These are phyloP conservation scores for Synchiropus splendidus DNA, from an alignment of 2,113 vertebrate species.

Conservation along the genomic window DNA sequence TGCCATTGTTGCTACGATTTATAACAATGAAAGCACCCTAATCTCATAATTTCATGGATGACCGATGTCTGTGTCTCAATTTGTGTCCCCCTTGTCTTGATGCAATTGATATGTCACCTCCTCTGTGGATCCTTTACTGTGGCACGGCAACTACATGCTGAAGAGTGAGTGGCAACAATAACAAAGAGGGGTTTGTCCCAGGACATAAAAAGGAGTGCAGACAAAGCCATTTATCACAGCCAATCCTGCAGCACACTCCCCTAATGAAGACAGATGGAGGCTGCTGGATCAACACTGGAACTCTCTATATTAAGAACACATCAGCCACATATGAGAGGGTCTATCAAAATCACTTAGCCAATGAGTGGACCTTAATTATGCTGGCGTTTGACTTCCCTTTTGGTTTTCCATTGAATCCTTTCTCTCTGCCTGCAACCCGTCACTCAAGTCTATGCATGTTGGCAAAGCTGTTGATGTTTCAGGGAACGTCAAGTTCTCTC, in stretches of 20 bases:
- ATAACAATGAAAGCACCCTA: too few relatives aligned
- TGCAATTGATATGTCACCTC: too few relatives aligned
- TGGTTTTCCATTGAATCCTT: background rate
- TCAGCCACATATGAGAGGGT: conserved; percentile 17
- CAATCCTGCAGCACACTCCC: conserved; percentile 13
- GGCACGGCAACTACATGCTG: too few relatives aligned
- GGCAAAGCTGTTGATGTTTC: too few relatives aligned
- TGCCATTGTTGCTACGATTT: too few relatives aligned
- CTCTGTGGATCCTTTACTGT: too few relatives aligned
- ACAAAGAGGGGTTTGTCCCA: too few relatives aligned
- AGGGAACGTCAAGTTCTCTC: too few relatives aligned
- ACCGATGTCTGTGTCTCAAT: too few relatives aligned
- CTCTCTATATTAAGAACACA: conserved; percentile 36
- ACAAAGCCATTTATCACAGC: conserved; percentile 45
- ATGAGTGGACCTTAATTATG: conserved; percentile 22
- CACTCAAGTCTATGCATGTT: background rate
- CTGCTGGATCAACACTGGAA: conserved; percentile 16
- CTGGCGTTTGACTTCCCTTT: conserved; percentile 17
- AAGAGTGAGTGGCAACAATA: too few relatives aligned
- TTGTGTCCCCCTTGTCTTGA: too few relatives aligned
- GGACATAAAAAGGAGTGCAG: background rate
- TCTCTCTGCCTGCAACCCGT: conserved; percentile 5
- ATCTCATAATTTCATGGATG: too few relatives aligned
- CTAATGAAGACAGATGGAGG: conserved; percentile 48
- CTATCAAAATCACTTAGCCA: conserved; percentile 25